Conservation (phyloP, 2,113 vertebrate species). For the Excalfactoria chinensis region DNA sequence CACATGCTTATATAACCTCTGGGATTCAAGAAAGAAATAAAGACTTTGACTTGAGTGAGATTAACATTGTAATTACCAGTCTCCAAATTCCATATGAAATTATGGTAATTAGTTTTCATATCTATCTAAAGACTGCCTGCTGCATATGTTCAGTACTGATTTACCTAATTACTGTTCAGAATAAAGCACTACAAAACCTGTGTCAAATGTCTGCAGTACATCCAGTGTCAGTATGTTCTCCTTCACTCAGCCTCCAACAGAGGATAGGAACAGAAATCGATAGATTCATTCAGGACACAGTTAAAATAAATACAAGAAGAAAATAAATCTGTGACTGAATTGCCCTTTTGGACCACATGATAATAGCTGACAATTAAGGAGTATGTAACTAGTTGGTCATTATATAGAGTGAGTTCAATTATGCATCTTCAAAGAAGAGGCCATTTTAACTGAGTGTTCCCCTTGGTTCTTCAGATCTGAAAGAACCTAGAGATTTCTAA, state of each 20-base stretch:
- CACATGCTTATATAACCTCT: not conserved
- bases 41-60: not conserved
- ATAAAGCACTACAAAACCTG: slow-evolving; percentile 68
- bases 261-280: not conserved
- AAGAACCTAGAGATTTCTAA: not conserved
- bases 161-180: slow-evolving; percentile 61
- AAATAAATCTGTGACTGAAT: not conserved
- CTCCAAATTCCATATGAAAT: slow-evolving; percentile 16
- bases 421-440: not conserved
- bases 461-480: not conserved
- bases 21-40: slow-evolving; percentile 10
- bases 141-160: slow-evolving; percentile 54
- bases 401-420: not conserved
- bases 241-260: not conserved
- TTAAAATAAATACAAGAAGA: not conserved
- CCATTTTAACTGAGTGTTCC: not conserved
- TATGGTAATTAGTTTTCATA: slow-evolving; percentile 45
- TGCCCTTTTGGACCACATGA: not conserved
- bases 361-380: not conserved
- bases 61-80: slow-evolving; percentile 7
- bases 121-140: slow-evolving; percentile 37
- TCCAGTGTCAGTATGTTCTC: not conserved
- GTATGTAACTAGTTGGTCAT: not conserved
- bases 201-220: slow-evolving; percentile 1
- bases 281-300: not conserved